A percentile compares a stretch with the other conserved stretches of the same genome.
Evolutionary conservation across 64 coral and sea anemone species (phyloP).

Genomic region (Porites lutea): DNA sequence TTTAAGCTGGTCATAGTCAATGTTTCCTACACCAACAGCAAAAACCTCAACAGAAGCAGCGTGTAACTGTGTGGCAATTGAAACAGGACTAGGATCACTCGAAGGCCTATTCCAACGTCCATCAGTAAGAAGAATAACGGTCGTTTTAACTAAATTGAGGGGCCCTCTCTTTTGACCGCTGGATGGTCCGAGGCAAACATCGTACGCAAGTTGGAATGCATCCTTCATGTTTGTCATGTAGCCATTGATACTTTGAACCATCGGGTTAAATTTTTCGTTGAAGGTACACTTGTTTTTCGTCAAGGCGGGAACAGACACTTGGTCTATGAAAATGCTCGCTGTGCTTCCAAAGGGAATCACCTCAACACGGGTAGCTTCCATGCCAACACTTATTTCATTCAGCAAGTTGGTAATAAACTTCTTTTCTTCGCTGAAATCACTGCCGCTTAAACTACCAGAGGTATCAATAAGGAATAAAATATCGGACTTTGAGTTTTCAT

Average conservation of each 20-base stretch:
- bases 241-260: background rate
- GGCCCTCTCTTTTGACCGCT: slow-evolving; percentile 28
- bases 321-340: slow-evolving; percentile 41
- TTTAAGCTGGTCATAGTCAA: slow-evolving; percentile 30
- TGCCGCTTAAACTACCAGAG: slow-evolving; percentile 69
- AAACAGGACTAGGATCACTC: background rate
- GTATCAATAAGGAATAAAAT: slow-evolving; percentile 80
- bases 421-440: slow-evolving; percentile 71
- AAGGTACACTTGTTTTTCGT: slow-evolving; percentile 82
- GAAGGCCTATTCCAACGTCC: slow-evolving; percentile 66
- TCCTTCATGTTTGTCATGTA: slow-evolving; percentile 74
- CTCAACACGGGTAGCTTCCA: slow-evolving; percentile 77
- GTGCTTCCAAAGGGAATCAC: slow-evolving; percentile 69
- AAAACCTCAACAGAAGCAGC: slow-evolving; percentile 45
- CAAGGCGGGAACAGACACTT: slow-evolving; percentile 35
- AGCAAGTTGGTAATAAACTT: slow-evolving; percentile 82
- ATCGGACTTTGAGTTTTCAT: slow-evolving; percentile 68
- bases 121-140: slow-evolving; percentile 78
- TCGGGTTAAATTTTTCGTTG: slow-evolving; percentile 55
- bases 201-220: slow-evolving; percentile 45
- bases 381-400: slow-evolving; percentile 68
- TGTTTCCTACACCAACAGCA: slow-evolving; percentile 67
- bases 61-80: slow-evolving; percentile 25
- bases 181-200: slow-evolving; percentile 31
- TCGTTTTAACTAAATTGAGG: slow-evolving; percentile 31